Base-by-base conservation (phyloP, 2,888 invertebrate genomes). In the Pterostichus niger region DNA sequence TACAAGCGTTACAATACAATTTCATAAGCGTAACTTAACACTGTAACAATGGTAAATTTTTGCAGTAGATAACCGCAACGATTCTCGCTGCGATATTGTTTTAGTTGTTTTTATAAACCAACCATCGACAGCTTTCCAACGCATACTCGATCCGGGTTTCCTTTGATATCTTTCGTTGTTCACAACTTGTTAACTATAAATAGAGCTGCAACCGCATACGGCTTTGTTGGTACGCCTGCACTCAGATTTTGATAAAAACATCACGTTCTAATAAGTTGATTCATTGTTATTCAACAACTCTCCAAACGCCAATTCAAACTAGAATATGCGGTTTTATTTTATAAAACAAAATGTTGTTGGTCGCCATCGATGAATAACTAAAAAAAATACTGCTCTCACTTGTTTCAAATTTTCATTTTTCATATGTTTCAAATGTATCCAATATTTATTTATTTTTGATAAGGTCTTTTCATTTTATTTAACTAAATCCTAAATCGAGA, bases 171-270 rank as follows among this genome's bases (percentile, higher is more conserved):
- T 40, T 71, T 46, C 44, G 10, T 15, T 71, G 46, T 71, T 44
- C 44, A 33, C 33, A 13, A 64, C 64, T 64, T 64, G 64, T 64
- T 64, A 64, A 17, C 68, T 71, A 71, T 71, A 71, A 71, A 71
- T 71, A 71, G 40, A 71, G 17, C 44, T 56, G 44, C 46, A 71
- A 71, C 68, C 68, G 35, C 64, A 64, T 64, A 35, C 6, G n/a
- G 33, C 64, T 24, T 71, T 44, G 40, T 71, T 44, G 68, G 56
- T 71, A 13, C 13, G 44, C 40, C 33, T 46, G 17, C 17, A 44
- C 35, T 64, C 40, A 31, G 68, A 71, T 40, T 56, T 71, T 71
- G 11, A 10, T 33, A 13, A 71, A 71, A 71, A 71, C 40, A 13
- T 11, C 44, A 7, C 17, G 15, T 44, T 68, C 6, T 68, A 71